A percentile compares a stretch with the other conserved stretches of the same genome.
These are phyloP conservation scores for Triplophysa siluroides DNA, from an alignment of 2,113 vertebrate genomes.

Conservation along the genomic window DNA sequence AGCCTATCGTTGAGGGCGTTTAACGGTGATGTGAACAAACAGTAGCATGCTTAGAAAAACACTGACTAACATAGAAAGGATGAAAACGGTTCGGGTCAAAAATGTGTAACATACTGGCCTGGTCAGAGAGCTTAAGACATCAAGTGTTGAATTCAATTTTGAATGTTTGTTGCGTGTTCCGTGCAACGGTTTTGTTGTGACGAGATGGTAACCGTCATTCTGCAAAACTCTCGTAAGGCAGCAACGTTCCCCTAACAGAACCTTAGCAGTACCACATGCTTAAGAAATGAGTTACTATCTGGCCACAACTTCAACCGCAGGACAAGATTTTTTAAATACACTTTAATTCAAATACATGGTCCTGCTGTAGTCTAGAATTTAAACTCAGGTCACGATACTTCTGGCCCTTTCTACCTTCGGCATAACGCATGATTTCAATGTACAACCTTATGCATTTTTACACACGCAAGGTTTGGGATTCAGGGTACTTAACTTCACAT, in stretches of 20 bases:
- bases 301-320: background rate
- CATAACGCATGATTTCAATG: background rate
- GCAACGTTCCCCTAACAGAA: background rate
- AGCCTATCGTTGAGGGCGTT: background rate
- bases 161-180: background rate
- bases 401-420: background rate
- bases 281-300: background rate
- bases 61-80: background rate
- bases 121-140: background rate
- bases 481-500: background rate
- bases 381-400: background rate
- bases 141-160: background rate
- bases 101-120: background rate
- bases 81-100: background rate
- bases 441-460: background rate
- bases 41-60: background rate
- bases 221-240: background rate
- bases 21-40: background rate
- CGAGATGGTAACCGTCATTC: background rate
- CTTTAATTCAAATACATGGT: slow-evolving; percentile 1
- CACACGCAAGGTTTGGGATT: slow-evolving; percentile 1
- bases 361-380: background rate
- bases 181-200: background rate
- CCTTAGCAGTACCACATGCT: background rate
- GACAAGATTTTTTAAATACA: background rate